phyloP scores from a whole-genome alignment of 2,797 vertebrate species.

The Botia kubotai region DNA sequence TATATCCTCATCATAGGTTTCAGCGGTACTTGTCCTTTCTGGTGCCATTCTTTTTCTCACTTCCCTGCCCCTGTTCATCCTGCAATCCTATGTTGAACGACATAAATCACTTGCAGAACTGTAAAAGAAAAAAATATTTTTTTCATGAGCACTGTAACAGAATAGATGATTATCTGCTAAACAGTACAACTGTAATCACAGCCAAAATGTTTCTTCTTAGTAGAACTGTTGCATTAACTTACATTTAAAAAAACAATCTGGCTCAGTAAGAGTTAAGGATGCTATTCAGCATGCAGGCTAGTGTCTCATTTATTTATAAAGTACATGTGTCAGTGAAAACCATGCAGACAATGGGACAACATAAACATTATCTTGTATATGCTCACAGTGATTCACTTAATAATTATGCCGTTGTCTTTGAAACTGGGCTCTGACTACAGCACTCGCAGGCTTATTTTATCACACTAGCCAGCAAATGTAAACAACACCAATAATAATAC shows the following conservation, averaged over 20 bases:
- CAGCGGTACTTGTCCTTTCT: conserved; percentile 54
- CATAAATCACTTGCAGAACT: conserved; percentile 28
- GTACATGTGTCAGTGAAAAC: conserved; percentile 12
- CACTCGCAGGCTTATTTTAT: too few species aligned
- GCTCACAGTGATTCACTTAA: neutral
- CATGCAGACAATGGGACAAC: neutral
- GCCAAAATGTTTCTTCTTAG: neutral
- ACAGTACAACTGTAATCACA: neutral
- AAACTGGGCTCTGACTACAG: too few species aligned
- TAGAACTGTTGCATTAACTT: neutral
- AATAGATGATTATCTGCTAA: neutral
- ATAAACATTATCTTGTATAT: neutral
- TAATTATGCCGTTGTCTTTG: neutral
- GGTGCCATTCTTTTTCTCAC: conserved; percentile 65
- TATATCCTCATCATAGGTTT: conserved; percentile 74
- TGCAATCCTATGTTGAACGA: conserved; percentile 59
- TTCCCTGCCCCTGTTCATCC: conserved; percentile 71
- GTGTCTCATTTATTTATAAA: neutral
- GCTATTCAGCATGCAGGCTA: conserved; percentile 2
- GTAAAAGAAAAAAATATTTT: conserved; percentile 17
- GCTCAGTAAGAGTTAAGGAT: conserved; percentile 2
- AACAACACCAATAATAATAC: too few species aligned
- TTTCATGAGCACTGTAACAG: conserved; percentile 7
- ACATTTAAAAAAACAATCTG: neutral
- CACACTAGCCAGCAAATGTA: too few species aligned